Evolutionary conservation across 2,888 invertebrate species (phyloP).

Genomic region (Caenorhabditis japonica): DNA sequence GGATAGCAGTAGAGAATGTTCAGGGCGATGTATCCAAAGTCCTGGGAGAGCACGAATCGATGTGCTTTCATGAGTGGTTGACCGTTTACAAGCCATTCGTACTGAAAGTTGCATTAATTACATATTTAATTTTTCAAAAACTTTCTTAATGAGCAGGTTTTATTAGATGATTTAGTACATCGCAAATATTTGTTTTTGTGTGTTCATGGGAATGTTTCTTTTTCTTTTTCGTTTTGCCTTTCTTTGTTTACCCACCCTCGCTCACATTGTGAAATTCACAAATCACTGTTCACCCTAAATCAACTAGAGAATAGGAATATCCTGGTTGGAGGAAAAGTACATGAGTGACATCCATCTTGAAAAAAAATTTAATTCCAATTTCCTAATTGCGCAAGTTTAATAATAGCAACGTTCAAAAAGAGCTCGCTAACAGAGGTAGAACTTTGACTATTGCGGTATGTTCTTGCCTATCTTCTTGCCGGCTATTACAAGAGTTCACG

Average conservation of each 20-base stretch:
- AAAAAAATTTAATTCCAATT: no score
- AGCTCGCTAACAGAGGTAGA: no score
- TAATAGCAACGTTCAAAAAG: no score
- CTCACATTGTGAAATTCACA: no score
- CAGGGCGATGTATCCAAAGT: slow-evolving; percentile 96
- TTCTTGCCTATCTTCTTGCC: no score
- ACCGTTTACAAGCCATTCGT: slow-evolving; percentile 98
- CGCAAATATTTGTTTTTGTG: slow-evolving; percentile 36
- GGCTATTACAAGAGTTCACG: no score
- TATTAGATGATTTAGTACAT: slow-evolving; percentile 5
- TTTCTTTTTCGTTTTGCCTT: slow-evolving; percentile 34
- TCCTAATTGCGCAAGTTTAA: no score
- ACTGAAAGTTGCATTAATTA: slow-evolving; percentile 79
- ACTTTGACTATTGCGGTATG: no score
- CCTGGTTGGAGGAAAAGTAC: background rate
- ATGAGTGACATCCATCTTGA: background rate
- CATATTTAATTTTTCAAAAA: background rate
- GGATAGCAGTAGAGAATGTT: slow-evolving; percentile 96
- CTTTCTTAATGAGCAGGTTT: background rate
- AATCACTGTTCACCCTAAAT: slow-evolving; percentile 14
- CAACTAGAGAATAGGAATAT: background rate
- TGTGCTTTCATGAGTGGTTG: slow-evolving; percentile 83
- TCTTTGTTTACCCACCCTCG: no score
- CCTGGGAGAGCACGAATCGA: slow-evolving; percentile 85
- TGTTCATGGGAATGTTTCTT: slow-evolving; percentile 7